Conservation (phyloP, 2,113 vertebrate genomes). For the Pipa parva region DNA sequence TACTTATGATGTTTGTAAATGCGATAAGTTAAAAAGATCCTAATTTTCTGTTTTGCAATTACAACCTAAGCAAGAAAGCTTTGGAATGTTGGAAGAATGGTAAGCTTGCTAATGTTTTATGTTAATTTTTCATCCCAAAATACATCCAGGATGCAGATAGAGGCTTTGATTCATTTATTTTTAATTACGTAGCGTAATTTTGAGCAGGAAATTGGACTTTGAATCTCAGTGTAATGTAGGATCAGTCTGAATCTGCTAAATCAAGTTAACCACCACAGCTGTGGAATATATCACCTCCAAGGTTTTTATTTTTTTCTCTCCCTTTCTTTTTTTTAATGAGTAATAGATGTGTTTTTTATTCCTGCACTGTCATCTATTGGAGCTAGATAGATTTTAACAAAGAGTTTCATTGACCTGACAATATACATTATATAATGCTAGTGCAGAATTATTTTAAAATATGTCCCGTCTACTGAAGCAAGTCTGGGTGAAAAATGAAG, state of each 20-base stretch:
- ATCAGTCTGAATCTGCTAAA: conserved; percentile 29
- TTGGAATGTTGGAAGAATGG: no score
- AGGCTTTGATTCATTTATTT: conserved; percentile 13
- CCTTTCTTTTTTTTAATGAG: conserved; percentile 23
- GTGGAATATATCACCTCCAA: conserved; percentile 28
- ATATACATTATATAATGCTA: conserved; percentile 47
- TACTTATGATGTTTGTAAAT: no score
- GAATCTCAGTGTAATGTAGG: conserved; percentile 23
- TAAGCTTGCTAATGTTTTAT: conserved; percentile 2
- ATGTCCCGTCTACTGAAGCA: conserved; percentile 27
- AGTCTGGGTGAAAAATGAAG: conserved; percentile 39
- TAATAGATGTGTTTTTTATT: conserved; percentile 35
- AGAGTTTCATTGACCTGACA: conserved; percentile 54
- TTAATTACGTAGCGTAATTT: conserved; percentile 25
- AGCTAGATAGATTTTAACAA: conserved; percentile 51
- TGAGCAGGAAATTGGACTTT: conserved; percentile 30
- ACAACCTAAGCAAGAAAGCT: no score
- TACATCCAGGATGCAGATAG: neutral
- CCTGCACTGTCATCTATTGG: conserved; percentile 45
- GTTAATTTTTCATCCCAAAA: neutral
- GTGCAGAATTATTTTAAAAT: conserved; percentile 55
- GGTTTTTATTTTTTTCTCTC: no score
- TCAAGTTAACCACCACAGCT: conserved; percentile 25
- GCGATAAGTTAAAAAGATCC: no score
- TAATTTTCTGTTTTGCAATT: no score